Evolutionary conservation across 2,113 vertebrate genomes (phyloP), one percentile per base, ranked within the genome.

Genomic region (Halichoerus grypus): DNA sequence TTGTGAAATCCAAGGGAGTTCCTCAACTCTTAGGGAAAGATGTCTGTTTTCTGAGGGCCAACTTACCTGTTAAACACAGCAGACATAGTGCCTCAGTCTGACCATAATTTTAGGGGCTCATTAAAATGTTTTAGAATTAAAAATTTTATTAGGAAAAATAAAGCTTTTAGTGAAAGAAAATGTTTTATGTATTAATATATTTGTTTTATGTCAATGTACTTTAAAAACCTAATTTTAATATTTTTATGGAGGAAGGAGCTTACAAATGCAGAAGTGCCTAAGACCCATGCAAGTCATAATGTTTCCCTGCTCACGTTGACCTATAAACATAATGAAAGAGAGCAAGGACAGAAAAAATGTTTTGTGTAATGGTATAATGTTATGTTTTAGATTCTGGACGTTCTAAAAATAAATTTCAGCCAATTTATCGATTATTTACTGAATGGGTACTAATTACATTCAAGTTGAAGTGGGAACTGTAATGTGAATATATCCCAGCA

Each of bases 331-430:
- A 91, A 57, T 61, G 5, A 42, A 63, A 61, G 10, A 94, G 36
- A 85, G 11, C 49, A 7, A 1, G 0, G 14, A 49, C 13, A n/a
- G 53, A 57, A 92, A 76, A 84, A 94, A 85, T 33, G 22, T 83
- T 89, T 33, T 88, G 4, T 71, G 18, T 8, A 82, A 7, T 77
- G 4, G 2, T 69, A 39, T 71, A 67, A 67, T 74, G 74, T 77
- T 57, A 93, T 16, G 1, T 67, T 5, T 71, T 74, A 74, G 51
- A 82, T 61, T 91, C 9, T 77, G 21, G 19, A 80, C 2, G 14
- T 95, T 69, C 5, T 24, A 61, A 79, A 94, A 88, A 49, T 77
- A 88, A 83, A 94, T 85, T 91, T 96, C 31, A 95, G 42, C 9
- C 22, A 76, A 36, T 55, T 76, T 53, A 71, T 84, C 22, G 86